These are phyloP conservation scores for Desoria tigrina DNA, from an alignment of 2,888 invertebrate species.

Conservation along the genomic window DNA sequence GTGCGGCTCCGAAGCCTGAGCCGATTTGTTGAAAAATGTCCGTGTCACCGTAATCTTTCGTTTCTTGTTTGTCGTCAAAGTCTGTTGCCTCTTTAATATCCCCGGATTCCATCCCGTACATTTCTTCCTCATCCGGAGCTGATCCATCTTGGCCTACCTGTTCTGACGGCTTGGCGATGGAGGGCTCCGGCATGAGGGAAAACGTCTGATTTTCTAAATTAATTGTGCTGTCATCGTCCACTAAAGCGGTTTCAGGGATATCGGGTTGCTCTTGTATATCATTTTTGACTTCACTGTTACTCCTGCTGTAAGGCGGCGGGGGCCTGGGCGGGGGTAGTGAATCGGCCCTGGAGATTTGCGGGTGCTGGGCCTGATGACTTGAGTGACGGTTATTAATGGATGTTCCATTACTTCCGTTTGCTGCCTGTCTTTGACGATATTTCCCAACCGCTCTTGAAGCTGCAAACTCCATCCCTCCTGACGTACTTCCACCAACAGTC, in stretches of 20 bases:
- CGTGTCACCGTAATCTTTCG: neutral
- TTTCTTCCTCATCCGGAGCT: constrained; percentile 11
- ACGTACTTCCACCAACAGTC: constrained; percentile 65
- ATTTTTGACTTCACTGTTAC: constrained; percentile 31
- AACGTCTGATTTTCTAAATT: neutral
- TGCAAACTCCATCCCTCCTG: constrained; percentile 76
- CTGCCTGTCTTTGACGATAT: constrained; percentile 64
- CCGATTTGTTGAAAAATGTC: constrained; percentile 18
- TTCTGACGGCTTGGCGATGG: neutral
- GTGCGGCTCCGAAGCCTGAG: neutral
- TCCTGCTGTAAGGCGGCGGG: constrained; percentile 45
- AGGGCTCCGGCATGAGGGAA: no score
- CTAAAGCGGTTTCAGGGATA: constrained; percentile 12
- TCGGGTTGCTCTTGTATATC: neutral
- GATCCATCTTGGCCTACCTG: neutral
- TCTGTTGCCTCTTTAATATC: neutral
- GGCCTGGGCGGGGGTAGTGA: constrained; percentile 50
- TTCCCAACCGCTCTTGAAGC: constrained; percentile 79
- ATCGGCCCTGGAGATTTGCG: constrained; percentile 26
- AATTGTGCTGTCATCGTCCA: constrained; percentile 7
- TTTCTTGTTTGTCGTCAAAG: no score
- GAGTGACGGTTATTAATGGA: constrained; percentile 20
- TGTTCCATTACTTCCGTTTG: constrained; percentile 16
- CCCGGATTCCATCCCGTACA: neutral
- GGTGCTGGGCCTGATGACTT: constrained; percentile 13